phyloP scores from a whole-genome alignment of 2,113 vertebrate genomes.

The Pogona vitticeps region DNA sequence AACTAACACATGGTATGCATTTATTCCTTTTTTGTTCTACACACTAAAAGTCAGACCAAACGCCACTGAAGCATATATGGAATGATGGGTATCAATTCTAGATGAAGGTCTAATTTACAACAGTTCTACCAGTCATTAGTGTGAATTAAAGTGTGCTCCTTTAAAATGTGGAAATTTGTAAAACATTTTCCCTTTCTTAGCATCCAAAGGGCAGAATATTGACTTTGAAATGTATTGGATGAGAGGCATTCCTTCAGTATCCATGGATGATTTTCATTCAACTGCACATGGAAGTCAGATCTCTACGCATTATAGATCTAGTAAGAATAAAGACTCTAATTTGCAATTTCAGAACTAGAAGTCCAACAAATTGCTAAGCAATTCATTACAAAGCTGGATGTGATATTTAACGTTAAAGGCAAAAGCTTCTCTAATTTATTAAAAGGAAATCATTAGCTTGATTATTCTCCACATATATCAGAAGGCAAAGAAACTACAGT shows the following conservation, averaged over 20 bases:
- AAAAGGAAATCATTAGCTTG: slow-evolving; percentile 10
- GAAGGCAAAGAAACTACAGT: slow-evolving; percentile 4
- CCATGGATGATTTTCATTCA: slow-evolving; percentile 34
- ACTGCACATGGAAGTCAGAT: slow-evolving; percentile 38
- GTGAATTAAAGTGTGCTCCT: slow-evolving; percentile 10
- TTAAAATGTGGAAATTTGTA: neutral
- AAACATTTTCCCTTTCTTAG: slow-evolving; percentile 35
- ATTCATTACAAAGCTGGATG: slow-evolving; percentile 44
- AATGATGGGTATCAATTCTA: slow-evolving; percentile 11
- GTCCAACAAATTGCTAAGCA: slow-evolving; percentile 15
- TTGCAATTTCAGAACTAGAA: slow-evolving; percentile 39
- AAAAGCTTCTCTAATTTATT: slow-evolving; percentile 51
- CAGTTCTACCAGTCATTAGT: neutral
- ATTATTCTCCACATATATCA: slow-evolving; percentile 18
- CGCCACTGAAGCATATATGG: neutral
- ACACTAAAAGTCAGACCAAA: neutral
- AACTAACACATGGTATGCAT: neutral
- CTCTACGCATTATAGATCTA: neutral
- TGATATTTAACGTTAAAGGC: slow-evolving; percentile 16
- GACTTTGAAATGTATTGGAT: slow-evolving; percentile 52
- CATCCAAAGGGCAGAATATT: slow-evolving; percentile 49
- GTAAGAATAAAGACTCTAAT: slow-evolving; percentile 17
- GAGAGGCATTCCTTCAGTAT: slow-evolving; percentile 6
- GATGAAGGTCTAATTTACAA: slow-evolving; percentile 8
- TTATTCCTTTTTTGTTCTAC: neutral